phyloP scores from a whole-genome alignment of 2,888 invertebrate genomes.

The Mongoloraphidia duomilia region DNA sequence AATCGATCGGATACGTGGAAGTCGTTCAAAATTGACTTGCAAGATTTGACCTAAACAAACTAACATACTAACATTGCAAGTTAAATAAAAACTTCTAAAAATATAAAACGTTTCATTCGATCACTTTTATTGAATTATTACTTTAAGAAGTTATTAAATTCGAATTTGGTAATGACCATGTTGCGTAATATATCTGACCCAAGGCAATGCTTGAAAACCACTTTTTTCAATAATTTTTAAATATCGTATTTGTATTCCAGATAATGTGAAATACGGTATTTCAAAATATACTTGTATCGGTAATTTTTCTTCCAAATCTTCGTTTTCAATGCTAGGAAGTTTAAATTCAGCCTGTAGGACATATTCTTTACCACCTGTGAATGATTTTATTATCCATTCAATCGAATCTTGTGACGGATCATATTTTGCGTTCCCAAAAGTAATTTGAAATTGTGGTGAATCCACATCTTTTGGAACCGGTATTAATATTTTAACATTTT shows the following conservation, averaged over 20 bases:
- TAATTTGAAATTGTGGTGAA: constrained; percentile 87
- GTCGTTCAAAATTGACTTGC: too few relatives aligned
- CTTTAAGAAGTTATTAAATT: constrained; percentile 30
- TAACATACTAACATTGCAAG: too few relatives aligned
- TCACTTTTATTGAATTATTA: not conserved
- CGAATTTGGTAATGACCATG: constrained; percentile 91
- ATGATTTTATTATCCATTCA: constrained; percentile 89
- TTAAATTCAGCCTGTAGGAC: constrained; percentile 90
- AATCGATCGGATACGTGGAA: too few relatives aligned
- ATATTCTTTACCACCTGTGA: constrained; percentile 90
- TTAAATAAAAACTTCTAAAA: too few relatives aligned
- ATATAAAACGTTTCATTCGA: too few relatives aligned
- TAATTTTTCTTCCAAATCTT: constrained; percentile 80
- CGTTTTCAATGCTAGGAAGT: constrained; percentile 76
- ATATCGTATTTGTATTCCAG: constrained; percentile 84
- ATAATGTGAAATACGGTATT: constrained; percentile 92
- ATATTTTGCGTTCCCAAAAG: constrained; percentile 84
- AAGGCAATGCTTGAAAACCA: constrained; percentile 89
- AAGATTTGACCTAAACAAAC: too few relatives aligned
- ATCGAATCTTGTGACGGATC: constrained; percentile 85
- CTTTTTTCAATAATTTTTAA: constrained; percentile 92
- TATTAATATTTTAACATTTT: constrained; percentile 87
- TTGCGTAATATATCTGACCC: constrained; percentile 93
- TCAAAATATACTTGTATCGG: constrained; percentile 93
- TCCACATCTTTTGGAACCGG: constrained; percentile 87